Percentiles rank a stretch among this genome's conserved stretches.
These are phyloP conservation scores for Itoplectis maculator DNA, from an alignment of 2,888 invertebrate genomes.

Conservation along the genomic window DNA sequence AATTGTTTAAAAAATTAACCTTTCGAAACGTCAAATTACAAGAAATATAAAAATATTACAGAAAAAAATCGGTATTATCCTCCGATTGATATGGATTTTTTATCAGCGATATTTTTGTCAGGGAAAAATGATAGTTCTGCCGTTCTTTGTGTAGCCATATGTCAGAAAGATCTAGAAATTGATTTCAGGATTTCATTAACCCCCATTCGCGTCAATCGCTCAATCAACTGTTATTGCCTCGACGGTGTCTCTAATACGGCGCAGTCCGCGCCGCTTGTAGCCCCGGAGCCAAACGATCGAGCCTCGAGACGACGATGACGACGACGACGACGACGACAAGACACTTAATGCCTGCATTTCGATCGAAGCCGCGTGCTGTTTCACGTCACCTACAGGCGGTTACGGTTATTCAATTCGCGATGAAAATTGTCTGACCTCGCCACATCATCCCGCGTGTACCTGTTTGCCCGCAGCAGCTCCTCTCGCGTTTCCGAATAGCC, in stretches of 20 bases:
- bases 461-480: slow-evolving; percentile 21
- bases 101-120: not conserved
- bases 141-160: not conserved
- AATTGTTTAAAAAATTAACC: not conserved
- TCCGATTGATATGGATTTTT: not conserved
- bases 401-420: slow-evolving; percentile 40
- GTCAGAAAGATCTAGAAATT: not conserved
- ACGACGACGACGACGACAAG: not conserved
- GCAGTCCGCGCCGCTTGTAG: not conserved
- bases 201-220: slow-evolving; percentile 25
- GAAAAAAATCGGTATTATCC: not conserved
- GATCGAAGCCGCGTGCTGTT: slow-evolving; percentile 5
- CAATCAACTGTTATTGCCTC: slow-evolving; percentile 13
- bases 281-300: slow-evolving; percentile 23
- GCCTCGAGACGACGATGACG: not conserved
- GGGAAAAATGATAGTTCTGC: not conserved
- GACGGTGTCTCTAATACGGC: slow-evolving; percentile 12
- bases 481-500: slow-evolving; percentile 32
- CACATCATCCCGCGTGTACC: slow-evolving; percentile 9
- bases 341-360: slow-evolving; percentile 12
- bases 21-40: too few relatives aligned
- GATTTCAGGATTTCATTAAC: slow-evolving; percentile 13
- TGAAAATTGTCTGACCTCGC: slow-evolving; percentile 52
- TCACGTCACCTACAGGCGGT: slow-evolving; percentile 54
- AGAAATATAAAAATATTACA: not conserved